Percentiles rank a stretch among this genome's conserved stretches.
phyloP scores from a whole-genome alignment of 2,888 invertebrate genomes.

The Platycheirus rosarum region DNA sequence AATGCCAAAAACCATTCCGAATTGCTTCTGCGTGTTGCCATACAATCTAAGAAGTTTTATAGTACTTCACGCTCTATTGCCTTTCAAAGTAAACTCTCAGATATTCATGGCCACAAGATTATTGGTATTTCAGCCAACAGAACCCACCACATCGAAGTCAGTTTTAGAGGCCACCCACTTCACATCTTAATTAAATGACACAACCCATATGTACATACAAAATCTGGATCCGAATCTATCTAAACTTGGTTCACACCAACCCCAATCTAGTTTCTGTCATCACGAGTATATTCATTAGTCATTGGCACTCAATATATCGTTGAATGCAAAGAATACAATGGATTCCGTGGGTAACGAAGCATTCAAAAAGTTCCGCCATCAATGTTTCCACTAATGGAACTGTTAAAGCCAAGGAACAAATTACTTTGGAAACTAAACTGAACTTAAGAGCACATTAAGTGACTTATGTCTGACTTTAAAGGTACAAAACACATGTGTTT shows the following conservation, averaged over 20 bases:
- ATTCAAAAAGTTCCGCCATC: conserved; percentile 6
- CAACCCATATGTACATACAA: not conserved
- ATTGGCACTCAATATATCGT: conserved; percentile 26
- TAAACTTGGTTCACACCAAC: conserved; percentile 7
- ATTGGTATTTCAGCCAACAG: conserved; percentile 12
- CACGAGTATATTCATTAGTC: conserved; percentile 18
- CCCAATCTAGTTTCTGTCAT: conserved; percentile 23
- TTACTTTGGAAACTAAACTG: not conserved
- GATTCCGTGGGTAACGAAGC: not conserved
- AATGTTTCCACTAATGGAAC: conserved; percentile 17
- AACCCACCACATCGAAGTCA: conserved; percentile 8
- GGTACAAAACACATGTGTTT: not conserved
- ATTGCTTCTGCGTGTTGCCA: too few species aligned
- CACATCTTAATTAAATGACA: conserved; percentile 26
- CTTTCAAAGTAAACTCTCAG: not conserved
- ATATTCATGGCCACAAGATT: conserved; percentile 10
- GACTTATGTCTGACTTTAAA: not conserved
- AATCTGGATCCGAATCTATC: conserved; percentile 1
- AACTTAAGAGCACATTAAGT: conserved; percentile 4
- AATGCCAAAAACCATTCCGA: too few species aligned
- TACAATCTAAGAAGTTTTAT: too few species aligned
- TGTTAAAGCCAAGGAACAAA: conserved; percentile 1
- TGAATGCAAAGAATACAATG: conserved; percentile 2
- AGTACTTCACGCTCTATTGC: too few species aligned
- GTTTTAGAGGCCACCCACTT: conserved; percentile 26